phyloP scores from a whole-genome alignment of 1,140 invertebrate genomes.

The Lordiphosa collinella region DNA sequence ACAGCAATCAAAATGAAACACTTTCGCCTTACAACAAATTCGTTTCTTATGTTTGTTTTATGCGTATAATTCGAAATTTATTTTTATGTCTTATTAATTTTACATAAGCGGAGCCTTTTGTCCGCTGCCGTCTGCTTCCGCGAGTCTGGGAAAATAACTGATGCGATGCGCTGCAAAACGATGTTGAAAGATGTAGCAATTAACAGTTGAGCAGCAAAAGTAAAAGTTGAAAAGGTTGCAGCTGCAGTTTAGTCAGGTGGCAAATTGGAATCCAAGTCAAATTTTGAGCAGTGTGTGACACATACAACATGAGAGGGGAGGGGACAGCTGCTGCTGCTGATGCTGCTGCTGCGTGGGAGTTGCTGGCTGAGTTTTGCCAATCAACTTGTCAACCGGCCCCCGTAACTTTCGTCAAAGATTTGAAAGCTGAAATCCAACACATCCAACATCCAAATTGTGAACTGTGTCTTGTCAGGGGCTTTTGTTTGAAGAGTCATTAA shows the following conservation, averaged over 20 bases:
- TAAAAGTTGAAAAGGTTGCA: slow-evolving; percentile 48
- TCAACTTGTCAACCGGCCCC: slow-evolving; percentile 27
- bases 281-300: slow-evolving; percentile 1
- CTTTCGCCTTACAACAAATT: slow-evolving; percentile 51
- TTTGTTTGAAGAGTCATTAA: background rate
- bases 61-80: slow-evolving; percentile 61
- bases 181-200: slow-evolving; percentile 29
- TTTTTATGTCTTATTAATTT: slow-evolving; percentile 66
- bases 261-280: slow-evolving; percentile 3
- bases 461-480: background rate
- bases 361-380: slow-evolving; percentile 34
- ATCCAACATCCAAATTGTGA: background rate
- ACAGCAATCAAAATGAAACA: slow-evolving; percentile 42
- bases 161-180: background rate
- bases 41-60: slow-evolving; percentile 55
- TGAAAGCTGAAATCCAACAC: slow-evolving; percentile 1
- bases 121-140: slow-evolving; percentile 30
- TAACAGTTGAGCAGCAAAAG: slow-evolving; percentile 36
- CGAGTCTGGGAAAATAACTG: slow-evolving; percentile 36
- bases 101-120: slow-evolving; percentile 41
- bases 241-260: slow-evolving; percentile 23
- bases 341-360: slow-evolving; percentile 11
- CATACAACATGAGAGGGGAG: too few relatives aligned
- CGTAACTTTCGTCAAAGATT: slow-evolving; percentile 4
- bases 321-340: too few relatives aligned